Base-by-base conservation (phyloP, 2,888 invertebrate genomes). In the Drosophila picticornis region DNA sequence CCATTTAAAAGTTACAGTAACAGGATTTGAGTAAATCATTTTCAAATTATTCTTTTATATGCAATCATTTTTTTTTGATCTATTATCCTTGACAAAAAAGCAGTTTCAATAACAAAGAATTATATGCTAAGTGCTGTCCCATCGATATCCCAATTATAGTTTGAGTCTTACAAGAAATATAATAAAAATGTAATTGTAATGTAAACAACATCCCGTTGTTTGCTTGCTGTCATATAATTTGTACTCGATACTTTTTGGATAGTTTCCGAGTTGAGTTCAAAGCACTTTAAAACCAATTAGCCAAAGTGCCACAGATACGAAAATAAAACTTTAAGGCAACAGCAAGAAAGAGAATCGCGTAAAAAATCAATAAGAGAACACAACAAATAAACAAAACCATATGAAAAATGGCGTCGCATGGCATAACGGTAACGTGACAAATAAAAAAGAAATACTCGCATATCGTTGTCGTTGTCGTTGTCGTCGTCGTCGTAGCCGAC, bases 241-340 rank as follows among this genome's bases (percentile, higher is more conserved):
- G 11, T 38, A 22, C 9, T 31, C 29, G 16, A 31, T 31, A 25
- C 38, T 29, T 25, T 27, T 31, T 46, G 25, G 13, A 27, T 16
- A 40, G n/a, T 52, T 40, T 16, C 13, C 27, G 9, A 25, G 34
- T 13, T 25, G 19, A 58, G 81, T 83, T 80, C 78, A 71, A 52
- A 38, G 71, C 60, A 67, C 82, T 70, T 65, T 57, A 59, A 83
- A 80, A 70, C 80, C 66, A 73, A 83, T 84, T 83, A 81, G 70
- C 25, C 32, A 40, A 64, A 38, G 32, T 40, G 27, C 11, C 48
- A 46, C 16, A 36, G 46, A 46, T 31, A 48, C 38, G 6, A 38
- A 52, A 61, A 36, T 61, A 55, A 43, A 34, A 58, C 64, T 51
- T 36, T 56, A 72, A 48, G 22, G 3, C 27, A 29, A 53, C 19